Percentiles rank a stretch among this genome's conserved stretches.
These are phyloP conservation scores for Zeugodacus cucurbitae DNA, from an alignment of 1,140 invertebrate species.

Conservation along the genomic window DNA sequence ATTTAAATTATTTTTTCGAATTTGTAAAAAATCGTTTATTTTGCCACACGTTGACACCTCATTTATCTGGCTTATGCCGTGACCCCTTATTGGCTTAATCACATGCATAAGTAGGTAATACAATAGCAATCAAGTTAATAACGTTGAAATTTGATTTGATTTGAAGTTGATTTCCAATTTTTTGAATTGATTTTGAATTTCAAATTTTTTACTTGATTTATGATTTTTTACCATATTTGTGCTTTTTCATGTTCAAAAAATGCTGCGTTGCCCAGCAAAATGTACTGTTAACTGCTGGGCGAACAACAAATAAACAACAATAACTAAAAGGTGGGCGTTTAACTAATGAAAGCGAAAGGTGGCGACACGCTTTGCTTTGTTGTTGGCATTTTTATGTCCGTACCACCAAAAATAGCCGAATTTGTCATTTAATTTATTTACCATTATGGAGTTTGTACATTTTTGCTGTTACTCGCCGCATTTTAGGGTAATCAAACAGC, in stretches of 20 bases:
- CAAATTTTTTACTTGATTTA: background rate
- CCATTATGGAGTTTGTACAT: background rate
- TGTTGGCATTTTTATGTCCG: background rate
- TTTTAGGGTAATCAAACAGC: background rate
- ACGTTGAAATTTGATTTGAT: conserved; percentile 3
- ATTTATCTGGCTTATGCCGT: background rate
- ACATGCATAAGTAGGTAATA: background rate
- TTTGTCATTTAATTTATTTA: background rate
- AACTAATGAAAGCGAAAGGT: background rate
- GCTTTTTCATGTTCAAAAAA: background rate
- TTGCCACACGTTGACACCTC: conserved; percentile 18
- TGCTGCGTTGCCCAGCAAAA: background rate
- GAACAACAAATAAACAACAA: background rate
- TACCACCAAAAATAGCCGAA: background rate
- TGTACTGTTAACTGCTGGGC: background rate
- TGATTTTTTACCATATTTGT: background rate
- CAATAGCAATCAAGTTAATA: conserved; percentile 17
- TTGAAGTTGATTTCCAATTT: background rate
- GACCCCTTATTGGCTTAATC: background rate
- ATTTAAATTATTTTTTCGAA: background rate
- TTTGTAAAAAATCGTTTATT: background rate
- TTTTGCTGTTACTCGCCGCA: background rate
- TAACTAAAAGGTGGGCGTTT: background rate
- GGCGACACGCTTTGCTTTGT: background rate
- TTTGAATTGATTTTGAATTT: background rate